phyloP scores from a whole-genome alignment of 2,888 invertebrate genomes.

The Pyrgus malvae region DNA sequence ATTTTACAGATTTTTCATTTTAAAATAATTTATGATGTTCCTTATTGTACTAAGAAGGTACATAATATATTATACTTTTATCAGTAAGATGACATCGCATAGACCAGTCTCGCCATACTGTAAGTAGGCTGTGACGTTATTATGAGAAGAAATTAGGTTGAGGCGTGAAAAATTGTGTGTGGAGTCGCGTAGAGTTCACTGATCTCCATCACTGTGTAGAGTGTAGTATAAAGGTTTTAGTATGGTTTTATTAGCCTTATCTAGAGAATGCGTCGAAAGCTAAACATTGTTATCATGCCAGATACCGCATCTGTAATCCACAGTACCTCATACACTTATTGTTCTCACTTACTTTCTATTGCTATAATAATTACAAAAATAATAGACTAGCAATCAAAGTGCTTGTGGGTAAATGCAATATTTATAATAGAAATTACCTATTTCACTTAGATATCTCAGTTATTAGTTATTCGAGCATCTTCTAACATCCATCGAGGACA shows the following conservation, averaged over 20 bases:
- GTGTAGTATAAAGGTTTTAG: constrained; percentile 12
- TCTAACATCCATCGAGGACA: too few species aligned
- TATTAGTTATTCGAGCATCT: too few species aligned
- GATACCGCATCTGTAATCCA: constrained; percentile 12
- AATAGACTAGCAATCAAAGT: too few species aligned
- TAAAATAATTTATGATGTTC: too few species aligned
- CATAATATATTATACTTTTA: neutral
- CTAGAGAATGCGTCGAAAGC: constrained; percentile 17
- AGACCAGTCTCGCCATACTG: constrained; percentile 35
- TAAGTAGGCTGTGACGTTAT: constrained; percentile 72
- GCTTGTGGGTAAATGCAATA: too few species aligned
- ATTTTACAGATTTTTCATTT: too few species aligned
- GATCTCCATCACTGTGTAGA: constrained; percentile 23
- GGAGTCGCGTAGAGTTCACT: constrained; percentile 33
- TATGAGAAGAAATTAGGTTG: constrained; percentile 73
- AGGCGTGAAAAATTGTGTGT: constrained; percentile 47
- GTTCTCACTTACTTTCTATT: constrained; percentile 9
- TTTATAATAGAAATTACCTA: too few species aligned
- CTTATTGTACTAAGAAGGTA: too few species aligned
- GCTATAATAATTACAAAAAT: neutral
- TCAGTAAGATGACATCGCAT: constrained; percentile 44
- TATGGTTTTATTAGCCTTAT: too few species aligned
- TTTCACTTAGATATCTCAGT: too few species aligned
- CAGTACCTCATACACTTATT: constrained; percentile 1
- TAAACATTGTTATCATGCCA: constrained; percentile 19